Percentiles rank a stretch among this genome's conserved stretches.
phyloP scores from a whole-genome alignment of 30 jellyfish, hydroid and myxozoan genomes.

The Chrysaora quinquecirrha region DNA sequence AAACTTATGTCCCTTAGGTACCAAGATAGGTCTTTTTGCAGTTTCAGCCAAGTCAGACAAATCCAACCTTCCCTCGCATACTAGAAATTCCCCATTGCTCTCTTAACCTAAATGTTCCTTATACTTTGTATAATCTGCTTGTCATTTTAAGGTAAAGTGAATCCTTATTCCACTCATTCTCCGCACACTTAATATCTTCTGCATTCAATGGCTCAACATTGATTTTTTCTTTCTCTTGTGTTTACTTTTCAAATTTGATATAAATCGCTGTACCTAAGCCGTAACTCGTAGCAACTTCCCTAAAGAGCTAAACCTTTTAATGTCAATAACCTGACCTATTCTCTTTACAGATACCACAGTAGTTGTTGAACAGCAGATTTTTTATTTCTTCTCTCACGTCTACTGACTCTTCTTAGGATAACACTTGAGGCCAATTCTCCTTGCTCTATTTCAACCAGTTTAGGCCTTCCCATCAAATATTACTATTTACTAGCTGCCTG shows the following conservation, averaged over 20 bases:
- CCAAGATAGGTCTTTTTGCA: not conserved
- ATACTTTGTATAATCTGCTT: not conserved
- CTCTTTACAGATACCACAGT: not conserved
- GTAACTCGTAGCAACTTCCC: not conserved
- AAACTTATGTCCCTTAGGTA: slow-evolving; percentile 3
- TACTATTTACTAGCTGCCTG: too few species aligned
- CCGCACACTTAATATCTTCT: slow-evolving; percentile 9
- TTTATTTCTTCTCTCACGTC: slow-evolving; percentile 1
- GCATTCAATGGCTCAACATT: not conserved
- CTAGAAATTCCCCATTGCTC: not conserved
- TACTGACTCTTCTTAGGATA: too few species aligned
- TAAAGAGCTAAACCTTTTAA: not conserved
- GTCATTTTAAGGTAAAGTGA: not conserved
- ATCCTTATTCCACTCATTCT: slow-evolving; percentile 1
- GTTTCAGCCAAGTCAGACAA: not conserved
- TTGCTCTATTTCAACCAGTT: too few species aligned
- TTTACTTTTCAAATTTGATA: not conserved
- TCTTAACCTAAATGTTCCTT: not conserved
- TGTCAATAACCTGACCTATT: not conserved
- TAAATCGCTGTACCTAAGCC: not conserved
- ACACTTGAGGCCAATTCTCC: too few species aligned
- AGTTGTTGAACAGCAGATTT: not conserved
- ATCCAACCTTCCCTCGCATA: not conserved
- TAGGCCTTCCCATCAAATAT: too few species aligned
- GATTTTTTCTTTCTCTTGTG: not conserved